Conservation (phyloP, 2,797 vertebrate species). For the Pseudotriccus pelzelni region DNA sequence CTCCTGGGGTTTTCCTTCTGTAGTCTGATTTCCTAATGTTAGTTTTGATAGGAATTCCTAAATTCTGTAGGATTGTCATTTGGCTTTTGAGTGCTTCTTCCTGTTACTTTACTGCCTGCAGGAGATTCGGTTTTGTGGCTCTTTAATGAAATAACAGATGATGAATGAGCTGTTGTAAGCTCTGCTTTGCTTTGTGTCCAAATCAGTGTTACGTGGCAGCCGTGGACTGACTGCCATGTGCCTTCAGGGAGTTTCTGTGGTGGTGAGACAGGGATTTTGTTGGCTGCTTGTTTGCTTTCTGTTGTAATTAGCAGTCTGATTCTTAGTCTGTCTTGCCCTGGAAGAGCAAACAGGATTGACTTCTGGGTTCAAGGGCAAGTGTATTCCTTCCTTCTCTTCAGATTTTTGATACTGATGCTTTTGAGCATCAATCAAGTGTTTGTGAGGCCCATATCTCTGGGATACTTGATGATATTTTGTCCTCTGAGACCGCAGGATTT, state of each 20-base stretch:
- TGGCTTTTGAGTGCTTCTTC: background rate
- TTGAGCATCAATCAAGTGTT: background rate
- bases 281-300: background rate
- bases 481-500: background rate
- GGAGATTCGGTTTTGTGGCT: background rate
- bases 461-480: background rate
- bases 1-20: background rate
- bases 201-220: rapidly evolving
- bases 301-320: background rate
- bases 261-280: background rate
- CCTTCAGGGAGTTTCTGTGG: background rate
- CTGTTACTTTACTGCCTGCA: background rate
- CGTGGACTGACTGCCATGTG: background rate
- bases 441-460: background rate
- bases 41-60: background rate
- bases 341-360: background rate
- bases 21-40: background rate
- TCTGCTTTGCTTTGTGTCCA: background rate
- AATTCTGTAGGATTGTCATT: background rate
- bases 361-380: background rate
- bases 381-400: background rate
- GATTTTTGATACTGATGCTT: background rate
- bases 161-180: background rate
- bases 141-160: background rate
- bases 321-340: background rate